Percentiles rank a stretch among this genome's conserved stretches.
These are phyloP conservation scores for Hippocampus mohnikei DNA, from an alignment of 2,113 vertebrate genomes.

Conservation along the genomic window DNA sequence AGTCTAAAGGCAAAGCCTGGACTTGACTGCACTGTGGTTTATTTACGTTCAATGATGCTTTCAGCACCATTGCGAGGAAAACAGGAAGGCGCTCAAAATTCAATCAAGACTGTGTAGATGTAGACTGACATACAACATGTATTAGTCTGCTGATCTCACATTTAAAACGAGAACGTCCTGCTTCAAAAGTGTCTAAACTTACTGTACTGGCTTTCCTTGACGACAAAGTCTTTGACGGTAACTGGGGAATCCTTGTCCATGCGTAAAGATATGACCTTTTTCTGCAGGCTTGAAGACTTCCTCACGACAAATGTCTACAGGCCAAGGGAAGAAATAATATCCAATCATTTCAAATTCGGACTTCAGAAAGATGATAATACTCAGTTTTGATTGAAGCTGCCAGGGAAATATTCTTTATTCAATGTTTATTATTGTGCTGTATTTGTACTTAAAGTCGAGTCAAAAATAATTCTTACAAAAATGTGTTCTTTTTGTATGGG, in stretches of 20 bases:
- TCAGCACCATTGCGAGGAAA: no score
- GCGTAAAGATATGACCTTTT: conserved; percentile 86
- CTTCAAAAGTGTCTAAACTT: conserved; percentile 54
- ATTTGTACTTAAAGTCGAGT: background rate
- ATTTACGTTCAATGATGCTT: no score
- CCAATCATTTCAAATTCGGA: background rate
- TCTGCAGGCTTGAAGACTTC: conserved; percentile 81
- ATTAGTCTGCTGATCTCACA: background rate
- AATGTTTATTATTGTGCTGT: background rate
- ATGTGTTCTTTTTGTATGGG: background rate
- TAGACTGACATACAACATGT: no score
- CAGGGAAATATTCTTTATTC: background rate
- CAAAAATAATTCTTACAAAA: no score
- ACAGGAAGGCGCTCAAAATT: no score
- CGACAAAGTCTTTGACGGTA: conserved; percentile 80
- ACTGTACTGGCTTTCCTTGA: conserved; percentile 92
- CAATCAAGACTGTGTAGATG: no score
- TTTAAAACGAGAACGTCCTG: background rate
- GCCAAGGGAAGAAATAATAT: conserved; percentile 11
- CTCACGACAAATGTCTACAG: conserved; percentile 85
- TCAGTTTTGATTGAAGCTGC: background rate
- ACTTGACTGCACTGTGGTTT: no score
- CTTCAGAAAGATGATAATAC: background rate
- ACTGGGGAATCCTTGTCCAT: conserved; percentile 71
- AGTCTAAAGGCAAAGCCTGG: no score